phyloP scores from a whole-genome alignment of 2,113 vertebrate genomes.

The Gulo gulo region DNA sequence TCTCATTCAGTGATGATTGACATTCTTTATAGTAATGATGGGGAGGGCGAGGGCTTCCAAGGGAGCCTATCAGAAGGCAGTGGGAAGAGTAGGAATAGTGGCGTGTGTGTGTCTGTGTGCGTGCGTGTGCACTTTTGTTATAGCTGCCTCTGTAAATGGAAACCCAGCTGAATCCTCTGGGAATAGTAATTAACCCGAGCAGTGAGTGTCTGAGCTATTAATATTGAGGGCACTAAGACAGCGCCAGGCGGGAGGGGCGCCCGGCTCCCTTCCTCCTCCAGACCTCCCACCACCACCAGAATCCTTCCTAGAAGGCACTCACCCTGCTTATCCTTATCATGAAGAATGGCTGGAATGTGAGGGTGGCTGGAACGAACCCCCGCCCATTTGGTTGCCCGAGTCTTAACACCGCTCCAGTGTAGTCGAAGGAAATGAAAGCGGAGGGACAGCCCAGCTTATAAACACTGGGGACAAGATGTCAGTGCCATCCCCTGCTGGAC shows the following conservation, averaged over 20 bases:
- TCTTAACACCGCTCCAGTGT: conserved; percentile 18
- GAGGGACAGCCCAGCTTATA: background rate
- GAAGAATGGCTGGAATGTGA: conserved; percentile 79
- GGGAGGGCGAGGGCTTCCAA: background rate
- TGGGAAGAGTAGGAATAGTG: background rate
- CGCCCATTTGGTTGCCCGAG: conserved; percentile 22
- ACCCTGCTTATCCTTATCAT: conserved; percentile 41
- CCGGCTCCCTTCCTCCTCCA: conserved; percentile 21
- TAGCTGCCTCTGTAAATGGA: background rate
- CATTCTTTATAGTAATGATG: background rate
- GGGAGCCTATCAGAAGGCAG: background rate
- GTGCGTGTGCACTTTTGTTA: background rate
- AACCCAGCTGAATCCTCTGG: conserved; percentile 44
- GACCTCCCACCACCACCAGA: background rate
- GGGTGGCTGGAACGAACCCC: conserved; percentile 51
- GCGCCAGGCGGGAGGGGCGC: conserved; percentile 8
- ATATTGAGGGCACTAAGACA: conserved; percentile 35
- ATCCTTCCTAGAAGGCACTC: conserved; percentile 41
- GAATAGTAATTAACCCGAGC: conserved; percentile 1
- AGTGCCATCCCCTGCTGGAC: background rate
- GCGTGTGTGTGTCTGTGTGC: background rate
- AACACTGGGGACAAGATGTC: conserved; percentile 31
- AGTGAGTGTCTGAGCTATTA: conserved; percentile 43
- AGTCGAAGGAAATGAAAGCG: conserved; percentile 17
- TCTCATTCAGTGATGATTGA: background rate